Evolutionary conservation across 2,113 vertebrate genomes (phyloP).

Genomic region (Sialia sialis): DNA sequence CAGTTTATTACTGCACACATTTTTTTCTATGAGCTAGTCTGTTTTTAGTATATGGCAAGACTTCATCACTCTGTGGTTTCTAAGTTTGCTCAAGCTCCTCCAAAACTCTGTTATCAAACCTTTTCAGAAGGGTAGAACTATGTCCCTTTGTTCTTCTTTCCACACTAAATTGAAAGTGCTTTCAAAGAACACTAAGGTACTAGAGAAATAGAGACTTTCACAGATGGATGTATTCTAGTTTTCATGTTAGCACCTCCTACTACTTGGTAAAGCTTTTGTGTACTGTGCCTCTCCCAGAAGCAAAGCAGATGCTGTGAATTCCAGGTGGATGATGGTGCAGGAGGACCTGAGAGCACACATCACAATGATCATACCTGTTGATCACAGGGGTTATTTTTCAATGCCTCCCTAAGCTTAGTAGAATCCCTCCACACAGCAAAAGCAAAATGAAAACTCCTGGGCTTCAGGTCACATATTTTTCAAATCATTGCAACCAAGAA

Average conservation of each 20-base stretch:
- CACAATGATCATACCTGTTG: accelerated
- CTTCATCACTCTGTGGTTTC: not conserved
- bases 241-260: not conserved
- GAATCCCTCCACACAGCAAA: not conserved
- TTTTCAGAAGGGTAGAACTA: not conserved
- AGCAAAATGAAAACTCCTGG: not conserved
- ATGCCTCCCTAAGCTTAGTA: not conserved
- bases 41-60: not conserved
- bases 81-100: not conserved
- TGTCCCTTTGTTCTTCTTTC: not conserved
- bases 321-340: not conserved
- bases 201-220: not conserved
- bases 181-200: not conserved
- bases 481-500: not conserved
- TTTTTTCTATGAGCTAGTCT: not conserved
- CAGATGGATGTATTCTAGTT: not conserved
- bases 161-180: not conserved
- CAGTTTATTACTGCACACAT: not conserved
- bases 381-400: not conserved
- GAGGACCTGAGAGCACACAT: not conserved
- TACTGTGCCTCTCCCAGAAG: not conserved
- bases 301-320: not conserved
- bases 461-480: not conserved
- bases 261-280: not conserved
- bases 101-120: not conserved